phyloP scores from a whole-genome alignment of 2,113 vertebrate genomes.

The Pungitius pungitius region DNA sequence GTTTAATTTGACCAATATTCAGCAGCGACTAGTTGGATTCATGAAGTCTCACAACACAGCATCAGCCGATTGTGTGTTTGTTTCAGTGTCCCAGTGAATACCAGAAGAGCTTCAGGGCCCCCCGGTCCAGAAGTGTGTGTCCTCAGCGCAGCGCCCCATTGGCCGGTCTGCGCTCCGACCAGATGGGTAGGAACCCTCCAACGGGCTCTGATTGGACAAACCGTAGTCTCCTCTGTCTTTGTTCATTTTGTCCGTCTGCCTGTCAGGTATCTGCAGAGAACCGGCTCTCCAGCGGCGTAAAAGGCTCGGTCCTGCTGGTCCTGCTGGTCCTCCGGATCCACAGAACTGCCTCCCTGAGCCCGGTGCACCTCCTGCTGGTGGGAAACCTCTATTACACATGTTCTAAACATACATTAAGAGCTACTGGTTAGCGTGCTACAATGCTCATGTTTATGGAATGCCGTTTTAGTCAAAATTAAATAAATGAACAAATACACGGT shows the following conservation, averaged over 20 bases:
- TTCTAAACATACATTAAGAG: background rate
- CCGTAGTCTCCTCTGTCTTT: background rate
- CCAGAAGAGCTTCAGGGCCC: slow-evolving; percentile 45
- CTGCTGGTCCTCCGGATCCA: background rate
- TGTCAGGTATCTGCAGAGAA: slow-evolving; percentile 59
- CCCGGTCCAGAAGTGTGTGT: slow-evolving; percentile 47
- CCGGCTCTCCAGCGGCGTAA: slow-evolving; percentile 40
- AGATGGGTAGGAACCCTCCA: slow-evolving; percentile 27
- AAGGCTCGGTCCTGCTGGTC: background rate
- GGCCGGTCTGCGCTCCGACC: slow-evolving; percentile 38
- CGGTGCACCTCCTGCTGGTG: slow-evolving; percentile 38
- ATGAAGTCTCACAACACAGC: background rate
- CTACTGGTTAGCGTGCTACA: background rate
- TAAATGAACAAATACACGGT: too few relatives aligned
- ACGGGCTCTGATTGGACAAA: background rate
- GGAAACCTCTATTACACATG: background rate
- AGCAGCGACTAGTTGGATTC: background rate
- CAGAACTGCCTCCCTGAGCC: background rate
- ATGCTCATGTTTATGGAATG: background rate
- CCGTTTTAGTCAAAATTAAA: too few relatives aligned
- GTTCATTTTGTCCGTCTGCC: background rate
- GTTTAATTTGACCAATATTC: too few relatives aligned
- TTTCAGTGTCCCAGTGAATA: slow-evolving; percentile 61
- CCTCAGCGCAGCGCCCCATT: slow-evolving; percentile 35
- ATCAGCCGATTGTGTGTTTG: background rate